A percentile compares a stretch with the other conserved stretches of the same genome.
phyloP scores from a whole-genome alignment of 1,140 invertebrate species.

The Drosophila guanche region DNA sequence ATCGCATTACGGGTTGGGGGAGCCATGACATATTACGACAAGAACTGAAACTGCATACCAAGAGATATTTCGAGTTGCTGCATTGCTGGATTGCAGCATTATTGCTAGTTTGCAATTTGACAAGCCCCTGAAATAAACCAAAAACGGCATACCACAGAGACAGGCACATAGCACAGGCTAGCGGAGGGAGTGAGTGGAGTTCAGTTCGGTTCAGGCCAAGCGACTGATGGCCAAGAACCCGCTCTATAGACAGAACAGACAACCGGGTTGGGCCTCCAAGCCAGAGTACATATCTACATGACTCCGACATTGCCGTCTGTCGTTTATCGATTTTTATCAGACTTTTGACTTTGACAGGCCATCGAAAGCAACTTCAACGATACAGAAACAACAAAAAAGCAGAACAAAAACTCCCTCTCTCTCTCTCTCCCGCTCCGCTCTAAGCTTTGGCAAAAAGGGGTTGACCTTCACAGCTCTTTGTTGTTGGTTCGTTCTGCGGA shows the following conservation, averaged over 20 bases:
- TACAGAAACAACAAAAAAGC: conserved; percentile 6
- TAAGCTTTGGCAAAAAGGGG: conserved; percentile 50
- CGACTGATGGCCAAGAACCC: conserved; percentile 24
- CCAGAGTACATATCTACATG: conserved; percentile 1
- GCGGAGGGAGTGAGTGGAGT: background rate
- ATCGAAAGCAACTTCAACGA: conserved; percentile 41
- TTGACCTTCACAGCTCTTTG: conserved; percentile 64
- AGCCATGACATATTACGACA: too few relatives aligned
- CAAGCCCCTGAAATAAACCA: conserved; percentile 57
- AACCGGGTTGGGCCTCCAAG: conserved; percentile 35
- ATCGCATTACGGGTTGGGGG: conserved; percentile 20
- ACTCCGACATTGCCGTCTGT: conserved; percentile 39
- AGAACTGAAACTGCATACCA: conserved; percentile 26
- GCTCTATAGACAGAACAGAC: conserved; percentile 39
- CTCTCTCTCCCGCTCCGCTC: conserved; percentile 10
- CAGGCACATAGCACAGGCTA: background rate
- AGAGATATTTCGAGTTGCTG: conserved; percentile 10
- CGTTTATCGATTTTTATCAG: conserved; percentile 72
- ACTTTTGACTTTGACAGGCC: conserved; percentile 65
- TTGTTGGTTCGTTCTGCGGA: conserved; percentile 30
- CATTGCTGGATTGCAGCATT: conserved; percentile 1
- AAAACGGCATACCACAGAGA: conserved; percentile 39
- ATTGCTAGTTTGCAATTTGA: conserved; percentile 33
- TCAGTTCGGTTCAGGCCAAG: conserved; percentile 21
- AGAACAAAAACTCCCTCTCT: too few relatives aligned